Evolutionary conservation across 2,888 invertebrate genomes (phyloP), one percentile per base, ranked within the genome.

Genomic region (Troilus luridus): DNA sequence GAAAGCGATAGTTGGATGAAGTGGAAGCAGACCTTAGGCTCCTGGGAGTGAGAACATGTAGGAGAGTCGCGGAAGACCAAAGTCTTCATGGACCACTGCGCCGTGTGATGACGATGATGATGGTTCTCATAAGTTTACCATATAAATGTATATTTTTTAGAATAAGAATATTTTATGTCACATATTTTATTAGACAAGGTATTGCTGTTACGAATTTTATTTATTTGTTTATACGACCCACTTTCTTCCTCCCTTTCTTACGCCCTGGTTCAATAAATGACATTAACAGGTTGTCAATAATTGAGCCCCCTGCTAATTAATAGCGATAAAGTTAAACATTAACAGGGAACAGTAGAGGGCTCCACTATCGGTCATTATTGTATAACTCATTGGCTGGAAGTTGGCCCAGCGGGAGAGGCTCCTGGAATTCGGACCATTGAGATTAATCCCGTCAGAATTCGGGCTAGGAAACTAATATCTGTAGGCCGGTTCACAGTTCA

Each of bases 401-500:
- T 85, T 85, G 85, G 85, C n/a, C 41, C 21, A 10, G 56, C 11
- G 81, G 56, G 85, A 56, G 11, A n/a, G 7, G 14, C 5, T 17
- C 1, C 85, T 85, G 85, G 85, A 85, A 85, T 85, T 58, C 56
- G 85, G 85, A 58, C 56, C n/a, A 85, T 85, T 85, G 56, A 85
- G 85, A 85, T 85, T 85, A 85, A 85, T 85, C 56, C 85, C 85
- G 56, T 27, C 56, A 85, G 85, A 58, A 85, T 85, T 85, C 1
- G 56, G 56, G 85, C 85, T n/a, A 56, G 85, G 56, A 85, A 85
- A 85, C 85, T 85, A 85, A 85, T 85, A 85, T 85, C 85, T 85
- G 85, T 54, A 58, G 85, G 56, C 58, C 6, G 27, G 56, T 85
- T 85, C 85, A 85, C 85, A n/a, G 85, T 56, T 85, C 56, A 85